Conservation (phyloP, 1,140 invertebrate species). For the Pseudobourletiella spinata region DNA sequence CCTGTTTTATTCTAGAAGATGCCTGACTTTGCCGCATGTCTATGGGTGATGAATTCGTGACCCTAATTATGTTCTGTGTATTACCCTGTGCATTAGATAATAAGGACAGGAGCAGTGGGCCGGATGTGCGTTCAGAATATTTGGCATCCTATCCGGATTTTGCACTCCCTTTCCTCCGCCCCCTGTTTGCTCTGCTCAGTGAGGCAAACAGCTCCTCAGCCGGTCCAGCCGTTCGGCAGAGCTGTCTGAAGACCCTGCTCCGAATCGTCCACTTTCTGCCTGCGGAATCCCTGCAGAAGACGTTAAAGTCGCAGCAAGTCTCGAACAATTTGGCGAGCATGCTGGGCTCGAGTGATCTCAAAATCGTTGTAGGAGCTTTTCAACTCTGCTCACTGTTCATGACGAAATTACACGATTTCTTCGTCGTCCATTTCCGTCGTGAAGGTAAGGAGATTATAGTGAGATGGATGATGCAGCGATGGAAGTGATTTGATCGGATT, state of each 20-base stretch:
- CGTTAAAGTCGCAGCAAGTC: conserved; percentile 85
- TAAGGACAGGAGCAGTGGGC: conserved; percentile 16
- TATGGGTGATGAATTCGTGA: neutral
- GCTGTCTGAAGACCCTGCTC: conserved; percentile 87
- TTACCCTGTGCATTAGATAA: too few relatives aligned
- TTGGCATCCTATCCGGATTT: conserved; percentile 49
- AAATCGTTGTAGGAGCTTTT: conserved; percentile 88
- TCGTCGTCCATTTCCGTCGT: conserved; percentile 85
- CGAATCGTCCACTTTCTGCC: conserved; percentile 92
- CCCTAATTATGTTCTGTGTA: too few relatives aligned
- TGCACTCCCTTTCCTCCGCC: conserved; percentile 69
- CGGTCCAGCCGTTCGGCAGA: conserved; percentile 91
- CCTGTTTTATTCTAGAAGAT: neutral
- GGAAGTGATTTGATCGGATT: too few relatives aligned
- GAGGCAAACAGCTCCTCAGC: conserved; percentile 96
- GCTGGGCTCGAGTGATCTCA: conserved; percentile 65
- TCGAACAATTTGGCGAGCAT: conserved; percentile 96
- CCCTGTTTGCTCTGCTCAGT: conserved; percentile 82
- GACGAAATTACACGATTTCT: conserved; percentile 88
- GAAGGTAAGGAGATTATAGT: conserved; percentile 70
- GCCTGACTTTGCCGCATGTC: neutral
- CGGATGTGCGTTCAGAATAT: conserved; percentile 25
- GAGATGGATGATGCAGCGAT: too few relatives aligned
- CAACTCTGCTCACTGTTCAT: conserved; percentile 95
- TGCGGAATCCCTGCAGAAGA: conserved; percentile 68